Conservation (phyloP, 2,113 vertebrate species). For the Cnemophilus loriae region DNA sequence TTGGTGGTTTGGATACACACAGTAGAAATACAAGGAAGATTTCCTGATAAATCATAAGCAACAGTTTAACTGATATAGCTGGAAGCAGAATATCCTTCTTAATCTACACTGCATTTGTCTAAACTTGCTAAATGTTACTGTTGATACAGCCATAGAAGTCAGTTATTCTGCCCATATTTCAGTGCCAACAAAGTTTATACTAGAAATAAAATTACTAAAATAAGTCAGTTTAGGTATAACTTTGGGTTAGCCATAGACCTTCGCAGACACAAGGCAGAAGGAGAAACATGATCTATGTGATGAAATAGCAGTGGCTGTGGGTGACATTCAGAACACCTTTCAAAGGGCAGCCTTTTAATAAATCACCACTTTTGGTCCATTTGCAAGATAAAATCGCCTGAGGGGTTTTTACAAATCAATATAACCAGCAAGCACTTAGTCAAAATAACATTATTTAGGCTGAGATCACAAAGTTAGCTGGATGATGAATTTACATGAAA, state of each 20-base stretch:
- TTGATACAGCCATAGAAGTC: not conserved
- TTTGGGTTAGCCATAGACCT: not conserved
- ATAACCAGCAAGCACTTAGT: constrained; percentile 28
- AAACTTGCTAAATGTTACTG: not conserved
- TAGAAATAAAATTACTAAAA: constrained; percentile 1
- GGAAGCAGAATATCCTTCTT: not conserved
- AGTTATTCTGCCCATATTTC: not conserved
- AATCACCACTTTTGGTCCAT: constrained; percentile 30
- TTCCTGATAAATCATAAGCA: not conserved
- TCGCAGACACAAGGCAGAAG: not conserved
- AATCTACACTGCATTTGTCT: not conserved
- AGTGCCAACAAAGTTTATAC: not conserved
- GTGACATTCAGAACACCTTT: constrained; percentile 44
- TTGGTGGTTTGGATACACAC: not conserved
- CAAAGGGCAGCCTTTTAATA: constrained; percentile 42
- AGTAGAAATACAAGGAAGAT: not conserved
- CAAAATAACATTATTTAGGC: constrained; percentile 47
- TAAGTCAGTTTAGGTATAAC: not conserved
- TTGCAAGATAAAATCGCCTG: constrained; percentile 36
- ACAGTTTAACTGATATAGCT: not conserved
- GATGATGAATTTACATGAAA: constrained; percentile 48
- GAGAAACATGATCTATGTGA: not conserved
- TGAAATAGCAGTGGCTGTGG: not conserved
- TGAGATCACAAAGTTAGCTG: constrained; percentile 54
- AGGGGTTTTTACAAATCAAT: constrained; percentile 54